Base-by-base conservation (phyloP, 2,113 vertebrate genomes). In the Oenanthe melanoleuca region DNA sequence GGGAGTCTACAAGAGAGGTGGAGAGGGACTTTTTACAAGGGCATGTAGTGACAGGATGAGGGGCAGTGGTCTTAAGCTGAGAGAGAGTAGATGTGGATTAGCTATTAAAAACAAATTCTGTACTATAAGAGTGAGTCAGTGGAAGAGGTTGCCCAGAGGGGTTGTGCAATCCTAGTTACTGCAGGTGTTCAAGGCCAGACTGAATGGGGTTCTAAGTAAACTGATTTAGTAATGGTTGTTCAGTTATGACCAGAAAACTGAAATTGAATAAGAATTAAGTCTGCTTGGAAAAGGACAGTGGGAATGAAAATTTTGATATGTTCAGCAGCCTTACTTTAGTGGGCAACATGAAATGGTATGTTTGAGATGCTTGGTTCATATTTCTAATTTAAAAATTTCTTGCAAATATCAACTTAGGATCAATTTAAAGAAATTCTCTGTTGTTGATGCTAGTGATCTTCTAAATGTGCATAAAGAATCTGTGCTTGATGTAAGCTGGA, bases 121-220 rank as follows among this genome's bases (percentile, higher is more conserved):
- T 80, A 13, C 37, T n/a, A 1, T 45, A 20, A 52, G 33, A 8
- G 11, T 29, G 19, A 66, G 45, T 22, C 37, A n/a, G 10, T 81
- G 28, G 23, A 33, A 44, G 60, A 59, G 26, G 37, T 14, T n/a
- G 52, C 24, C 22, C 33, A n/a, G 64, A 69, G 64, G 61, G n/a
- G 14, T 16, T 69, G 38, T 52, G 52, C 16, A n/a, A 8, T 59
- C 11, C 3, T 6, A 0, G 0, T 44, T 57, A 18, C 13, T 60
- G n/a, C 7, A 25, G 21, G 14, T 74, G 53, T 34, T 67, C 24
- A 53, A 60, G 7, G 24, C 16, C 38, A n/a, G 28, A 23, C 45
- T 45, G 5, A 5, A 2, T 29, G 16, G 19, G 23, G 4, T n/a
- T 65, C 31, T 47, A 37, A 53, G 24, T 40, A 67, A 74, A n/a